Evolutionary conservation across 2,113 vertebrate species (phyloP).

Genomic region (Electrona antarctica): DNA sequence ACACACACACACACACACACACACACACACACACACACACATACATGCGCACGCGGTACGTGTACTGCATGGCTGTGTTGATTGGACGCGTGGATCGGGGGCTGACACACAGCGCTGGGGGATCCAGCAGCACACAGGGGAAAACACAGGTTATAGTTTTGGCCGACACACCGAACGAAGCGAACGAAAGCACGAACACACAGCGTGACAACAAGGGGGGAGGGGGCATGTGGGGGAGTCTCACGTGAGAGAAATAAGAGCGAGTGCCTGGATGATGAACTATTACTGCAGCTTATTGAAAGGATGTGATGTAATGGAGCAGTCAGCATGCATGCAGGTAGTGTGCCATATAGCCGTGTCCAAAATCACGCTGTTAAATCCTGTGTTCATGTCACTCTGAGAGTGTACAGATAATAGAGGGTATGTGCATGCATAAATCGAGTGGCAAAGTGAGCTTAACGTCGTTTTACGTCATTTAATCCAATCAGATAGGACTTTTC

Average conservation of each 20-base stretch:
- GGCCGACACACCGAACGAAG: constrained; percentile 26
- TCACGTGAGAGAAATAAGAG: background rate
- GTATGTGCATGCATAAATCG: no score
- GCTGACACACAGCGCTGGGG: constrained; percentile 45
- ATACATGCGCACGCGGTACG: constrained; percentile 5
- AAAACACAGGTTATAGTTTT: constrained; percentile 42
- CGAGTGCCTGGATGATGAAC: constrained; percentile 33
- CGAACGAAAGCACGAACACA: constrained; percentile 32
- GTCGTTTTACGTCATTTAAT: no score
- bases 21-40: background rate
- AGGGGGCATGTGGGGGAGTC: background rate
- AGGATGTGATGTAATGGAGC: no score
- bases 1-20: background rate
- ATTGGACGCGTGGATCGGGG: constrained; percentile 63
- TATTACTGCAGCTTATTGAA: background rate
- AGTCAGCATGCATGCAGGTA: no score
- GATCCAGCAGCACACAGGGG: constrained; percentile 34
- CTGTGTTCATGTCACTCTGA: no score
- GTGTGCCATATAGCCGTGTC: no score
- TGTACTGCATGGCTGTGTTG: constrained; percentile 42
- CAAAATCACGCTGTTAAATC: no score
- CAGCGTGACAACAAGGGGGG: constrained; percentile 24
- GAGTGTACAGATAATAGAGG: no score
- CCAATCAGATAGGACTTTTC: no score
- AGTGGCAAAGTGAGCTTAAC: no score